phyloP scores from a whole-genome alignment of 1,140 invertebrate species.

The Sarcophaga peregrina region DNA sequence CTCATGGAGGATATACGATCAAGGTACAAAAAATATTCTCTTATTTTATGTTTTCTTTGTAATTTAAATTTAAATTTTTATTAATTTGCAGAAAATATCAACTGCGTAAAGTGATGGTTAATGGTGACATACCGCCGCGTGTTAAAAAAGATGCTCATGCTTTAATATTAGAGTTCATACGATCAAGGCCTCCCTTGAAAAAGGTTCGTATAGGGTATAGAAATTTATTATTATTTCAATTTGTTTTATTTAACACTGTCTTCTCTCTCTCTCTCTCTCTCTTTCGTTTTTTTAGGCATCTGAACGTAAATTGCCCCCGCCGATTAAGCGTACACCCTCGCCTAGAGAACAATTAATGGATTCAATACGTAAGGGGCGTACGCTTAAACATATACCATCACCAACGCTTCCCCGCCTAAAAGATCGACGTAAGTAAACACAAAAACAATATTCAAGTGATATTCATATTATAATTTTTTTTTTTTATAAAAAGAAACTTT shows the following conservation, averaged over 20 bases:
- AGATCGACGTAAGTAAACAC: slow-evolving; percentile 59
- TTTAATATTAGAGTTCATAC: slow-evolving; percentile 95
- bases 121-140: slow-evolving; percentile 83
- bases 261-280: not conserved
- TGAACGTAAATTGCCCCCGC: slow-evolving; percentile 86
- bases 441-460: not conserved
- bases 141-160: slow-evolving; percentile 94
- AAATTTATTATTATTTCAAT: slow-evolving; percentile 35
- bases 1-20: slow-evolving; percentile 95
- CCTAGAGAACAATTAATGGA: slow-evolving; percentile 88
- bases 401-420: slow-evolving; percentile 54
- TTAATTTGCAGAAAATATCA: slow-evolving; percentile 73
- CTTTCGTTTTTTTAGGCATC: slow-evolving; percentile 74
- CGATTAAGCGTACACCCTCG: slow-evolving; percentile 77
- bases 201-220: slow-evolving; percentile 74
- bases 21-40: slow-evolving; percentile 69
- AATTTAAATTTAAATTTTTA: slow-evolving; percentile 6
- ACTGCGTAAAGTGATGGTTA: slow-evolving; percentile 81
- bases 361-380: slow-evolving; percentile 84
- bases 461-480: not conserved
- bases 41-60: slow-evolving; percentile 7
- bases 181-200: slow-evolving; percentile 91
- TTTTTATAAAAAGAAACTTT: not conserved
- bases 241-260: slow-evolving; percentile 27
- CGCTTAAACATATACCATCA: slow-evolving; percentile 72